Percentiles rank a stretch among this genome's conserved stretches.
These are phyloP conservation scores for Salminus brasiliensis DNA, from an alignment of 2,113 vertebrate species.

Conservation along the genomic window DNA sequence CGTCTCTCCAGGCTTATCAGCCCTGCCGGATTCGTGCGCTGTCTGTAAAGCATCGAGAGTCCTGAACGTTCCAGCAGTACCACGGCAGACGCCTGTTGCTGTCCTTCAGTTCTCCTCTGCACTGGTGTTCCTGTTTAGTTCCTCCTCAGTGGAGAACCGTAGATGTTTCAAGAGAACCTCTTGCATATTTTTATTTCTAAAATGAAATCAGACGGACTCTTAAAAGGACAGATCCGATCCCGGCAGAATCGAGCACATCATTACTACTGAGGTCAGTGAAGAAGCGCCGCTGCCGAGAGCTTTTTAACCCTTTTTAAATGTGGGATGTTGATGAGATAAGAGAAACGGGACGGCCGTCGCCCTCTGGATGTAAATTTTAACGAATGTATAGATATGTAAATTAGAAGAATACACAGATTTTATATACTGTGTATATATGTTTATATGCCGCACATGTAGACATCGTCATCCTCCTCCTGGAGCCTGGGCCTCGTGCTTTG, in stretches of 20 bases:
- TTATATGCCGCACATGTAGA: slow-evolving; percentile 72
- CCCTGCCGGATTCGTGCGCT: slow-evolving; percentile 41
- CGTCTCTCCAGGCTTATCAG: slow-evolving; percentile 45
- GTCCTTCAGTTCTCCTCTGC: neutral
- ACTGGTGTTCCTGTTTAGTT: slow-evolving; percentile 48
- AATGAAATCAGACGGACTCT: slow-evolving; percentile 58
- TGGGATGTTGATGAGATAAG: slow-evolving; percentile 28
- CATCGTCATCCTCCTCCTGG: slow-evolving; percentile 66
- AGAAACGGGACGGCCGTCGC: slow-evolving; percentile 62
- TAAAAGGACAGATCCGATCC: slow-evolving; percentile 42
- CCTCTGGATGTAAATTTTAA: slow-evolving; percentile 79
- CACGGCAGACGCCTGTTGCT: neutral
- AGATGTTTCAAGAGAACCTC: slow-evolving; percentile 55
- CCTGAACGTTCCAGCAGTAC: neutral
- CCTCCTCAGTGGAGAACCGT: slow-evolving; percentile 59
- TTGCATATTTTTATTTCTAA: slow-evolving; percentile 44
- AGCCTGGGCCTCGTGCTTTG: slow-evolving; percentile 56
- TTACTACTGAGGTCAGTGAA: slow-evolving; percentile 52
- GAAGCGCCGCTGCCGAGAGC: slow-evolving; percentile 54
- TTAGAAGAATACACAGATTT: slow-evolving; percentile 76
- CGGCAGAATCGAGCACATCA: slow-evolving; percentile 13
- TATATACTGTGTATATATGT: slow-evolving; percentile 82
- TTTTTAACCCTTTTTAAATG: slow-evolving; percentile 42
- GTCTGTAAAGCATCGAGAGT: slow-evolving; percentile 39
- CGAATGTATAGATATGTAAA: slow-evolving; percentile 83